Conservation (phyloP, 2,113 vertebrate genomes). For the Thryonomys swinderianus region DNA sequence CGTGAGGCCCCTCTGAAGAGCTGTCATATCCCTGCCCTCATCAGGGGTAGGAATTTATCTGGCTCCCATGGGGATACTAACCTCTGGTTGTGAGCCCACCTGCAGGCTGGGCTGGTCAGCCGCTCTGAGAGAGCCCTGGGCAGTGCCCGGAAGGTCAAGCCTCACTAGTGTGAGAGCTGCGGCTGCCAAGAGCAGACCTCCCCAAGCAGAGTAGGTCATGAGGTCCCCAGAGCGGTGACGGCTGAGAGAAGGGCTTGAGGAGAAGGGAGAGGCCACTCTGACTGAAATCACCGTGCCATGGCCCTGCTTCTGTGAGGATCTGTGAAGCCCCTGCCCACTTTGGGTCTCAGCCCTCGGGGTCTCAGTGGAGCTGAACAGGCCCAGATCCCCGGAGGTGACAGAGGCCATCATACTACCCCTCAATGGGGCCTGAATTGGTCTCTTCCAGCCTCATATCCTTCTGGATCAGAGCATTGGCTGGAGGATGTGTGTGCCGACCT, state of each 20-base stretch:
- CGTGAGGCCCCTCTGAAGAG: rapidly evolving
- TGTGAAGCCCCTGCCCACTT: too few species aligned
- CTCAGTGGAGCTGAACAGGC: background rate
- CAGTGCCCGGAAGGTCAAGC: rapidly evolving
- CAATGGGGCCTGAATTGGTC: background rate
- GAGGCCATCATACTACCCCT: background rate
- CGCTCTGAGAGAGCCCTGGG: background rate
- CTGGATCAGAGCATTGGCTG: background rate
- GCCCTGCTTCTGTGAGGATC: background rate
- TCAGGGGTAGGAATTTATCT: background rate
- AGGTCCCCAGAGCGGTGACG: background rate
- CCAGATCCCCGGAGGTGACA: background rate
- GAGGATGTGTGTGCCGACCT: background rate
- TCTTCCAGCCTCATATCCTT: background rate
- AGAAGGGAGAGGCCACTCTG: background rate
- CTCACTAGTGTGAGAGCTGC: background rate
- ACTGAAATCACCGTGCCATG: background rate
- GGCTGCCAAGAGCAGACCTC: background rate
- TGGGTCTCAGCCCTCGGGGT: background rate
- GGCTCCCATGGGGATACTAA: background rate
- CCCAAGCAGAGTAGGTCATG: background rate
- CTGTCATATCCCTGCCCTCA: too few species aligned
- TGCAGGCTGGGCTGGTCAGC: rapidly evolving
- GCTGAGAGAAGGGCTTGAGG: background rate
- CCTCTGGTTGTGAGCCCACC: background rate